These are phyloP conservation scores for Oreochromis niloticus DNA, from an alignment of 2,113 vertebrate genomes.

Conservation along the genomic window DNA sequence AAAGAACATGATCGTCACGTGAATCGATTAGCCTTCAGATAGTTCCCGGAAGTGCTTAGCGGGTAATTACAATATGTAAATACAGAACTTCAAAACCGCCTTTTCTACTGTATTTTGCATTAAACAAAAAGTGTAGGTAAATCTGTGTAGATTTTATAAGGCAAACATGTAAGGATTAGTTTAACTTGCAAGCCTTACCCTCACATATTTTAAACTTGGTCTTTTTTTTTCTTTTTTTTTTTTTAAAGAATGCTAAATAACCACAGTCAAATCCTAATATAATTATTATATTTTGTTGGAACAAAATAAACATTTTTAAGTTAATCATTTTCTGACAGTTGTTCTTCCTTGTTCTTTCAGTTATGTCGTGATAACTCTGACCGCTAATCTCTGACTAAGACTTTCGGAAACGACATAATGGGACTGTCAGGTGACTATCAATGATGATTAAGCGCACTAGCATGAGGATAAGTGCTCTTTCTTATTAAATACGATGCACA, in stretches of 20 bases:
- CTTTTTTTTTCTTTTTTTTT: not conserved
- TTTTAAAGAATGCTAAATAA: not conserved
- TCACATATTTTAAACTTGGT: not conserved
- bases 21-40: not conserved
- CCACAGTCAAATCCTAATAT: not conserved
- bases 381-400: not conserved
- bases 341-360: not conserved
- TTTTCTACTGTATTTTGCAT: not conserved
- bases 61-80: not conserved
- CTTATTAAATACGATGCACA: not conserved
- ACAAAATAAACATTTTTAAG: not conserved
- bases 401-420: not conserved
- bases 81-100: not conserved
- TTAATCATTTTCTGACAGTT: not conserved
- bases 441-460: not conserved
- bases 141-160: not conserved
- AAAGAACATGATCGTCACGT: not conserved
- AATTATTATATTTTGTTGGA: not conserved
- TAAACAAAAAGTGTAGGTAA: not conserved
- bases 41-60: not conserved
- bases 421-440: not conserved
- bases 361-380: not conserved
- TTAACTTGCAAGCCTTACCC: not conserved
- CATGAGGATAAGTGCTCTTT: not conserved
- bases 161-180: not conserved